These are phyloP conservation scores for Aleiodes leptofemur DNA, from an alignment of 2,888 invertebrate genomes.

Conservation along the genomic window DNA sequence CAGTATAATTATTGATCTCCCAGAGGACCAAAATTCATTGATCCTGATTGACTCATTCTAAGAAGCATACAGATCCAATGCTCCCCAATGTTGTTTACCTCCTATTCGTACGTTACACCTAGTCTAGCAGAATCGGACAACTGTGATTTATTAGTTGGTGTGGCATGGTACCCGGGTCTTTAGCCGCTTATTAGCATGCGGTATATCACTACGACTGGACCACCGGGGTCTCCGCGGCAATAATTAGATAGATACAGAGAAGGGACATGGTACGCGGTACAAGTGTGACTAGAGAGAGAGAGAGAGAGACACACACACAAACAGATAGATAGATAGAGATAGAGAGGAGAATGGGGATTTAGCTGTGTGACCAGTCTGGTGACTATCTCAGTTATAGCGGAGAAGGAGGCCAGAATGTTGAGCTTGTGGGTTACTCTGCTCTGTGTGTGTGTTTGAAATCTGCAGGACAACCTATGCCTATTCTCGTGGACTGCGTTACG, in stretches of 20 bases:
- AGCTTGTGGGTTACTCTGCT: constrained; percentile 42
- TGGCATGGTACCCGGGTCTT: constrained; percentile 72
- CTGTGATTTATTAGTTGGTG: constrained; percentile 71
- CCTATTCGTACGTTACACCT: constrained; percentile 34
- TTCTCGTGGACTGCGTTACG: constrained; percentile 54
- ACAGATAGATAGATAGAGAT: background rate
- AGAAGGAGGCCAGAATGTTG: constrained; percentile 47
- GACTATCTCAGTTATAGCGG: constrained; percentile 32
- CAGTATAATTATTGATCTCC: too few species aligned
- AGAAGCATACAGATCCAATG: background rate
- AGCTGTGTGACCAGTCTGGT: constrained; percentile 16
- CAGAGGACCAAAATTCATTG: too few species aligned
- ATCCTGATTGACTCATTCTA: background rate
- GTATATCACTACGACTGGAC: constrained; percentile 72
- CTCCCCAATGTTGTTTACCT: constrained; percentile 7
- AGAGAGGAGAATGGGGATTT: constrained; percentile 12
- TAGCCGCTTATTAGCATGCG: constrained; percentile 76
- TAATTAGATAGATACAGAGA: constrained; percentile 74
- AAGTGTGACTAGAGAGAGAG: constrained; percentile 18
- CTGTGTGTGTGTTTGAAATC: constrained; percentile 45
- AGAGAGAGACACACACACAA: too few species aligned
- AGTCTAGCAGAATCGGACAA: constrained; percentile 63
- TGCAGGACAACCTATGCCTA: constrained; percentile 48
- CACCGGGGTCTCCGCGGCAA: constrained; percentile 69
- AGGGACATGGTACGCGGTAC: constrained; percentile 60